Conservation (phyloP, 2,113 vertebrate genomes). For the Accipiter virgatus region DNA sequence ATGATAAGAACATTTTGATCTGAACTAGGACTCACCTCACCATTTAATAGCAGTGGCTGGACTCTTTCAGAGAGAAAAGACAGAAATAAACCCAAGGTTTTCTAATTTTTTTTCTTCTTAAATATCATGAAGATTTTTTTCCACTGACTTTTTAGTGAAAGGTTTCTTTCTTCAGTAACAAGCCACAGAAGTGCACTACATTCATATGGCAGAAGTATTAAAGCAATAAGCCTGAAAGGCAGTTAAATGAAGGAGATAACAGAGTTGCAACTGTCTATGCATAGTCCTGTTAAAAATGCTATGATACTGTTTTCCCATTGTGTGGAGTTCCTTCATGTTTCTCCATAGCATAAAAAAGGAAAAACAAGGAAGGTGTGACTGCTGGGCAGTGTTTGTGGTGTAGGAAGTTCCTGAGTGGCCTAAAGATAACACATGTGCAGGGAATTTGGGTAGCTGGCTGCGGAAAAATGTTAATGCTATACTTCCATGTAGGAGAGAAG, state of each 20-base stretch:
- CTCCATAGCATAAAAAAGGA: not conserved
- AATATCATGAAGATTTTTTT: not conserved
- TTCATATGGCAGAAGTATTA: not conserved
- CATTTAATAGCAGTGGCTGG: not conserved
- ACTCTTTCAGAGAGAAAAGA: not conserved
- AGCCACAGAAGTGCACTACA: not conserved
- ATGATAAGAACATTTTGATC: not conserved
- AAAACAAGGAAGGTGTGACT: not conserved
- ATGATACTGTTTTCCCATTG: not conserved
- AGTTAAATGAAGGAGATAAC: not conserved
- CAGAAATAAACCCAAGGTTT: not conserved
- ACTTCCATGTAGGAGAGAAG: not conserved
- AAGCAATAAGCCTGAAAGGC: not conserved
- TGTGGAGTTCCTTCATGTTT: not conserved
- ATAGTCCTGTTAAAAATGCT: not conserved
- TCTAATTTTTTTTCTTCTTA: not conserved
- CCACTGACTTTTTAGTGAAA: not conserved
- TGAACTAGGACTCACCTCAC: not conserved
- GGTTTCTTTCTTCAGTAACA: not conserved
- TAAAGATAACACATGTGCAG: not conserved
- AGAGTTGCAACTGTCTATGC: too few relatives aligned
- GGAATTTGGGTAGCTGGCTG: not conserved
- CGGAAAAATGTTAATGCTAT: not conserved
- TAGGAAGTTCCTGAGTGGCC: not conserved
- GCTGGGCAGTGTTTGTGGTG: not conserved